Conservation (phyloP, 2,113 vertebrate genomes). For the Apaloderma vittatum region DNA sequence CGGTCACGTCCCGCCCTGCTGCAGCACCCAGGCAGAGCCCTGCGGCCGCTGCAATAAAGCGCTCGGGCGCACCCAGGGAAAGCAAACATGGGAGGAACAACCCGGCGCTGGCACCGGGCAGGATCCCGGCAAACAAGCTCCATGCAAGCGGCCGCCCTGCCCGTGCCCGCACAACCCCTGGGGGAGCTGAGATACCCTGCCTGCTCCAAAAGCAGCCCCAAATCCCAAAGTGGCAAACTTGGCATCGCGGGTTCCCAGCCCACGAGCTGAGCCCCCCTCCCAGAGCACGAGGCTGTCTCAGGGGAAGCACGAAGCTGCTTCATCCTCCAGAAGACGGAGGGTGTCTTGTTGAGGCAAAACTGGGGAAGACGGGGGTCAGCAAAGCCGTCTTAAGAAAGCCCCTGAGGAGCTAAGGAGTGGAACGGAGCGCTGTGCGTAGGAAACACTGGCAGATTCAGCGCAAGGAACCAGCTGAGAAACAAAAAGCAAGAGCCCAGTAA, state of each 20-base stretch:
- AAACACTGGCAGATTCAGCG: not conserved
- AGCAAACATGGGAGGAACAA: not conserved
- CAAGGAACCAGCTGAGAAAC: not conserved
- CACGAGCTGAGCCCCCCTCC: not conserved
- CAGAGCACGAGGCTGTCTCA: fast-evolving
- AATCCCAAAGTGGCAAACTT: not conserved
- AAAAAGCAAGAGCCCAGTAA: not conserved
- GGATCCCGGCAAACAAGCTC: not conserved
- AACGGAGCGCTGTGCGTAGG: not conserved
- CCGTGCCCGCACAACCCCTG: fast-evolving
- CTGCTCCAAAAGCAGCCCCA: not conserved
- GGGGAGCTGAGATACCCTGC: not conserved
- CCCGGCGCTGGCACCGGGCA: not conserved
- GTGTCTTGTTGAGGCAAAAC: not conserved
- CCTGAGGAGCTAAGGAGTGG: not conserved
- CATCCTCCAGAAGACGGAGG: not conserved
- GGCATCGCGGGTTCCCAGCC: not conserved
- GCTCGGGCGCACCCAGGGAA: not conserved
- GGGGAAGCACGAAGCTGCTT: too few relatives aligned
- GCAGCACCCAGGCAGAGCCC: not conserved
- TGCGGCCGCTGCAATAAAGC: fast-evolving
- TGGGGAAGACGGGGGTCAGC: fast-evolving
- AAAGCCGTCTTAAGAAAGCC: not conserved
- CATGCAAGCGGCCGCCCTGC: fast-evolving
- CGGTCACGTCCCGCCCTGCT: fast-evolving